Base-by-base conservation (phyloP, 2,888 invertebrate genomes). In the Polymixis lichenea region DNA sequence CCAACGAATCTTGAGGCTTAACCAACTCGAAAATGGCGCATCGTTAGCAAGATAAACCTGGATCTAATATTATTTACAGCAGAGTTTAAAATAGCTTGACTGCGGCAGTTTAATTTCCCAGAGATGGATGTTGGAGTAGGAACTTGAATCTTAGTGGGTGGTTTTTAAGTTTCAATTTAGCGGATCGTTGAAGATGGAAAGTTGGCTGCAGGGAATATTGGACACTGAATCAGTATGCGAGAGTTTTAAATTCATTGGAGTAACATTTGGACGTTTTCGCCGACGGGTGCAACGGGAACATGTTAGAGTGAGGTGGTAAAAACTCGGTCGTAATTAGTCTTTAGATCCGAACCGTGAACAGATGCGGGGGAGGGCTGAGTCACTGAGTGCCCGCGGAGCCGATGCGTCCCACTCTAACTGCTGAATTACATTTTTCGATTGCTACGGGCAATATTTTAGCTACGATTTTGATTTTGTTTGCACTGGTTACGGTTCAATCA, bases 241-340 rank as follows among this genome's bases (percentile, higher is more conserved):
- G 89, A 89, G 91, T 90, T 89, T 78, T 87, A 90, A 91, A 91
- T 90, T 91, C 88, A 90, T 88, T 90, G 84, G 85, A 86, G 88
- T 89, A 89, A 86, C 80, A 88, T 91, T 89, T 87, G 82, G 88
- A 90, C 87, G 90, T 92, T 91, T 91, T 88, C 89, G 86, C 86
- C 85, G 86, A 88, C 88, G 89, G 90, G 88, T 90, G 91, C 90
- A 92, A 87, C 90, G 91, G 91, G 90, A 93, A 91, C 91, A 93
- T 91, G 91, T 92, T 90, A 92, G 89, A 90, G 92, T 80, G 90
- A 91, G 91, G 91, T 90, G 92, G 93, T 93, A 94, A 94, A 94
- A 94, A 94, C 92, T 93, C 91, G 88, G 91, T 87, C 89, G 94
- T 95, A 95, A 95, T 95, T 95, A 95, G 95, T 95, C 91, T 93